Conservation (phyloP, 2,113 vertebrate species). For the Callocephalon fimbriatum region DNA sequence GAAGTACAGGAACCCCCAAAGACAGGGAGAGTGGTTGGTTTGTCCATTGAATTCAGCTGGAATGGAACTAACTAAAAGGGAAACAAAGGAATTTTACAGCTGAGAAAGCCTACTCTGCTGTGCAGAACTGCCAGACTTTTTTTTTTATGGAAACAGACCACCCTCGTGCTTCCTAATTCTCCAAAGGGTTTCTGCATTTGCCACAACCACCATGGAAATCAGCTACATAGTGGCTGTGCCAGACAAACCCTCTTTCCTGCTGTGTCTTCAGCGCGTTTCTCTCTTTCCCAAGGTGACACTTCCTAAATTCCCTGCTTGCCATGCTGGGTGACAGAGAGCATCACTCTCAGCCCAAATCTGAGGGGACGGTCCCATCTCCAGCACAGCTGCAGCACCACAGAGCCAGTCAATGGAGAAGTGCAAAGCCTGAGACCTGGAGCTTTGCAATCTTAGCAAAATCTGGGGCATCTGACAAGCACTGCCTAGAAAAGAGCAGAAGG, state of each 20-base stretch:
- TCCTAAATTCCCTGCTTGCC: background rate
- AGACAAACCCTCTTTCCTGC: background rate
- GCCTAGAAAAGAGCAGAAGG: background rate
- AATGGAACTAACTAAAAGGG: background rate
- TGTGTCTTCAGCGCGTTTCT: background rate
- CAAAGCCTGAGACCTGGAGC: background rate
- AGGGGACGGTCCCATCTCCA: background rate
- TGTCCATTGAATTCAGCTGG: background rate
- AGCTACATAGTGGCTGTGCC: background rate
- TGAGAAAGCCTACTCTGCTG: background rate
- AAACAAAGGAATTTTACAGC: background rate
- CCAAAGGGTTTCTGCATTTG: background rate
- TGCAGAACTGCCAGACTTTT: background rate
- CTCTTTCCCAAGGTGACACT: background rate
- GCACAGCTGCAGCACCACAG: background rate
- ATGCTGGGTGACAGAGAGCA: background rate
- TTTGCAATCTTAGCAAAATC: background rate
- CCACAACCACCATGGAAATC: background rate
- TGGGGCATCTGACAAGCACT: accelerated
- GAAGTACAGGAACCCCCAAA: background rate
- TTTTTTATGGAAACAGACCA: background rate
- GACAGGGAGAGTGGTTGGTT: background rate
- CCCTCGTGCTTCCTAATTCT: background rate
- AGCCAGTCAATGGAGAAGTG: background rate
- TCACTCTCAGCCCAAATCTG: background rate